Percentiles rank a stretch among this genome's conserved stretches.
Conservation (phyloP, 2,113 vertebrate species). For the Ginglymostoma cirratum region DNA sequence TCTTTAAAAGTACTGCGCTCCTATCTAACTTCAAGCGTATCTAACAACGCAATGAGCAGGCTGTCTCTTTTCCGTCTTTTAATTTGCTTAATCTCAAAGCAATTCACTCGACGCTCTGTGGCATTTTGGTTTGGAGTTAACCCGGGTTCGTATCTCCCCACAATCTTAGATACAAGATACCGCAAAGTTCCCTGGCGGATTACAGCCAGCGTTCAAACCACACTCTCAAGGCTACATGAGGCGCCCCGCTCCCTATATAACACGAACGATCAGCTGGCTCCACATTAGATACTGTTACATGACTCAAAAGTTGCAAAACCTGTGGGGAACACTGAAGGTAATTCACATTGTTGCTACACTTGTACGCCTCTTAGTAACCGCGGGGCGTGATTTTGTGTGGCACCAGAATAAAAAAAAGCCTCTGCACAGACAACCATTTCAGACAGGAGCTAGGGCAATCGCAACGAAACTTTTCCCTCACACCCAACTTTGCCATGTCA, state of each 20-base stretch:
- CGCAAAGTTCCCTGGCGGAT: not conserved
- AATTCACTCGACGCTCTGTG: conserved; percentile 64
- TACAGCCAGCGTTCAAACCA: not conserved
- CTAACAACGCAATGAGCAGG: conserved; percentile 62
- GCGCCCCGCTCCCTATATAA: not conserved
- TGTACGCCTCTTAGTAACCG: conserved; percentile 10
- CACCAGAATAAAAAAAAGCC: not conserved
- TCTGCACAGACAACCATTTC: conserved; percentile 20
- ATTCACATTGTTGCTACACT: conserved; percentile 26
- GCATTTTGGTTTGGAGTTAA: conserved; percentile 58
- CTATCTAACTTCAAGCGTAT: conserved; percentile 57
- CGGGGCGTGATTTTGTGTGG: not conserved
- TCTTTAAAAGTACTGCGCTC: conserved; percentile 57
- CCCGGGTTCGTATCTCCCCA: conserved; percentile 54
- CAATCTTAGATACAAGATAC: conserved; percentile 45
- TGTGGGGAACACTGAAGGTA: too few relatives aligned
- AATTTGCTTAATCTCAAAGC: conserved; percentile 68
- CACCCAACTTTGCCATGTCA: conserved; percentile 43
- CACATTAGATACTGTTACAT: not conserved
- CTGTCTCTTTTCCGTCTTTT: conserved; percentile 59
- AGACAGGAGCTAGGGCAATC: not conserved
- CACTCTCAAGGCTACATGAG: not conserved
- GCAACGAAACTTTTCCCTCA: conserved; percentile 40
- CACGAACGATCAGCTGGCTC: not conserved
- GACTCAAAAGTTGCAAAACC: too few relatives aligned